phyloP scores from a whole-genome alignment of 2,888 invertebrate species.

The Coenonympha glycerion region DNA sequence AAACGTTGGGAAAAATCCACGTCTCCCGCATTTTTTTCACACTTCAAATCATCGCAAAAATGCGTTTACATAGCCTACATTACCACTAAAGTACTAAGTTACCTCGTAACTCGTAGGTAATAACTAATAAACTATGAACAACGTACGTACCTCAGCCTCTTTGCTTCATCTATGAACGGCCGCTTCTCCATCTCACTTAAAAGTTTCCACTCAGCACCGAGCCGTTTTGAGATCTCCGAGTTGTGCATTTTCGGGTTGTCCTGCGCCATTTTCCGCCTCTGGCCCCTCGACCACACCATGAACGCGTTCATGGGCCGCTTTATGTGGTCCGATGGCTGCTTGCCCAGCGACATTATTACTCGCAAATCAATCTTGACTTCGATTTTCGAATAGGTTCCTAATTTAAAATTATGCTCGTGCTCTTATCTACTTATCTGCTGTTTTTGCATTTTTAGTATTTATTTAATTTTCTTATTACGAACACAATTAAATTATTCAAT shows the following conservation, averaged over 20 bases:
- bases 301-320: constrained; percentile 97
- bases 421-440: neutral
- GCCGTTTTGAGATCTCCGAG: constrained; percentile 90
- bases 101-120: neutral
- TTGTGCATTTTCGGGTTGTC: constrained; percentile 97
- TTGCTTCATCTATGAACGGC: constrained; percentile 94
- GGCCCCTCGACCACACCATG: constrained; percentile 95
- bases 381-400: neutral
- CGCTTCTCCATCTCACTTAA: constrained; percentile 89
- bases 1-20: too few relatives aligned
- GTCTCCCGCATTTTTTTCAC: too few relatives aligned
- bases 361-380: constrained; percentile 5
- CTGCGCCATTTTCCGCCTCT: constrained; percentile 92
- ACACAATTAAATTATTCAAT: neutral
- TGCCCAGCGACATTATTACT: constrained; percentile 64
- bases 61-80: too few relatives aligned
- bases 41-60: too few relatives aligned
- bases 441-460: neutral
- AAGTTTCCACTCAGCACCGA: constrained; percentile 92
- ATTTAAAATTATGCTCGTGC: neutral
- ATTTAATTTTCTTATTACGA: neutral
- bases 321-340: constrained; percentile 82
- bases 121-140: neutral
- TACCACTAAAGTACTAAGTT: too few relatives aligned
- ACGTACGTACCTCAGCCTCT: constrained; percentile 83